Conservation (phyloP, 2,888 invertebrate genomes). For the Oxystoma pomonae region DNA sequence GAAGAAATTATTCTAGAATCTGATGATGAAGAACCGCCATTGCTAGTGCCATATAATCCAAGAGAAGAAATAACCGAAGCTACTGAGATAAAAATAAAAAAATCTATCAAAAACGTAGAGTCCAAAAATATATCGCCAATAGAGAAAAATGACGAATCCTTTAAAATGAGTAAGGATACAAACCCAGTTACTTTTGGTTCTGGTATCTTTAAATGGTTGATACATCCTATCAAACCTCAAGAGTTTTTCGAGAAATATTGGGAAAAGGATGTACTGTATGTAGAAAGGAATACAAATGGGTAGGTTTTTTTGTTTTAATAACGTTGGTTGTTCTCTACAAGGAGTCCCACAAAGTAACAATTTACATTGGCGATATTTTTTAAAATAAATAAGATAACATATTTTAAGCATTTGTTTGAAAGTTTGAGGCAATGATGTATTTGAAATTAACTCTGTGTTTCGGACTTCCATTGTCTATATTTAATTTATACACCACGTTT, state of each 20-base stretch:
- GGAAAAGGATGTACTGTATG: constrained; percentile 76
- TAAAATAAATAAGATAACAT: no score
- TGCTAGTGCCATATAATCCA: background rate
- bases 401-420: no score
- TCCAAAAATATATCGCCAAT: background rate
- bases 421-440: no score
- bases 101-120: background rate
- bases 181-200: constrained; percentile 31
- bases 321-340: no score
- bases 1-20: no score
- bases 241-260: constrained; percentile 58
- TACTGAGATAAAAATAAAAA: background rate
- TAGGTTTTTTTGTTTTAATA: no score
- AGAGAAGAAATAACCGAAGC: background rate
- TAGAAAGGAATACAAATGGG: constrained; percentile 57
- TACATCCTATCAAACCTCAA: constrained; percentile 56
- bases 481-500: no score
- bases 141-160: background rate
- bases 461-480: no score
- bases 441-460: no score
- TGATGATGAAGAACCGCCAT: background rate
- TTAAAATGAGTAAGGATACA: constrained; percentile 3
- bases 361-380: no score
- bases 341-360: no score
- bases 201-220: constrained; percentile 67